Conservation (phyloP, 2,888 invertebrate genomes). For the Coronaproctus castanopsis region DNA sequence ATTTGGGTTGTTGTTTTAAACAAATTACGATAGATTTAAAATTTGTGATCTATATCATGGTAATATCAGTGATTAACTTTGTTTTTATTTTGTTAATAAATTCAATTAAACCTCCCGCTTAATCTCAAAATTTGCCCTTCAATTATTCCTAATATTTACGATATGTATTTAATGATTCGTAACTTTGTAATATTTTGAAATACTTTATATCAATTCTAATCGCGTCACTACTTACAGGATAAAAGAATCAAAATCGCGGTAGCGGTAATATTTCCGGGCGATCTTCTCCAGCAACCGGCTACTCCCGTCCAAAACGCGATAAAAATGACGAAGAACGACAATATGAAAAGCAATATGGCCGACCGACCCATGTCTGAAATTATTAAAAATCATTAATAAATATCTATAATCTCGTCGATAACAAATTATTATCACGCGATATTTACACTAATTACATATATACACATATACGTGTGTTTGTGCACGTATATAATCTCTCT, state of each 20-base stretch:
- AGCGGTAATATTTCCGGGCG: slow-evolving; percentile 79
- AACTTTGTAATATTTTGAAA: too few species aligned
- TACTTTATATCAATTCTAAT: too few species aligned
- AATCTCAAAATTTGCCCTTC: too few species aligned
- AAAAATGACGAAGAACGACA: slow-evolving; percentile 76
- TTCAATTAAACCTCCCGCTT: too few species aligned
- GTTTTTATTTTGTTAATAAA: too few species aligned
- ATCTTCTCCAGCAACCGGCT: slow-evolving; percentile 89
- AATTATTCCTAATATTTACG: too few species aligned
- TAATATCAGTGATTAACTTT: too few species aligned
- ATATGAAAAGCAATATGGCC: slow-evolving; percentile 78
- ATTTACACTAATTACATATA: background rate
- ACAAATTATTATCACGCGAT: background rate
- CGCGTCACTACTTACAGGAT: slow-evolving; percentile 60
- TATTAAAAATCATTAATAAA: background rate
- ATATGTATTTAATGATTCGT: too few species aligned
- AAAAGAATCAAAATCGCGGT: slow-evolving; percentile 77
- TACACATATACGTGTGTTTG: background rate
- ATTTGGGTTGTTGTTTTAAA: too few species aligned
- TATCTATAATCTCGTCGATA: too few species aligned
- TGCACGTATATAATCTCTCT: background rate
- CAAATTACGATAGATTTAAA: too few species aligned
- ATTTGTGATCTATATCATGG: too few species aligned
- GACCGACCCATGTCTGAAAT: slow-evolving; percentile 64
- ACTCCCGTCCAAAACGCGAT: slow-evolving; percentile 90